Conservation (phyloP, 2,888 invertebrate species). For the Frankliniella fusca region DNA sequence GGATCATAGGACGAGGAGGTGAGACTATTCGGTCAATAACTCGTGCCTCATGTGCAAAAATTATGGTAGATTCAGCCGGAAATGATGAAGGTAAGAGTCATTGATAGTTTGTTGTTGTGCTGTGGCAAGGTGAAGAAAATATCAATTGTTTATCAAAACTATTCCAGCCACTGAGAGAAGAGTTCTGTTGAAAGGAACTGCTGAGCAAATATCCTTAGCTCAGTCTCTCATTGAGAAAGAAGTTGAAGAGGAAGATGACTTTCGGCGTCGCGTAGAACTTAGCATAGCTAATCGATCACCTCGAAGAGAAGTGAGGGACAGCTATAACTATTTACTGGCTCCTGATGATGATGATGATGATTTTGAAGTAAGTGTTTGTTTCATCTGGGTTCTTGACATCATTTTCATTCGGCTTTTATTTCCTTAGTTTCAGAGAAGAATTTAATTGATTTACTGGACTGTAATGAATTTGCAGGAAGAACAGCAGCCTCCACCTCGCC, state of each 20-base stretch:
- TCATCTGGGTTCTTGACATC: background rate
- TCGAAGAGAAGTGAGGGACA: slow-evolving; percentile 44
- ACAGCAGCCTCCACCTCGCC: background rate
- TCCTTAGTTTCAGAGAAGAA: background rate
- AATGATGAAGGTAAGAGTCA: slow-evolving; percentile 39
- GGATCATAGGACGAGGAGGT: slow-evolving; percentile 72
- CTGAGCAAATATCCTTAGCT: slow-evolving; percentile 69
- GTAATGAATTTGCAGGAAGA: background rate
- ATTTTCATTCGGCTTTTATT: background rate
- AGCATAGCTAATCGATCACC: slow-evolving; percentile 53
- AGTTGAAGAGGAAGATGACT: slow-evolving; percentile 55
- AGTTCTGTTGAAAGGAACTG: slow-evolving; percentile 59
- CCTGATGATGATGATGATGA: slow-evolving; percentile 35
- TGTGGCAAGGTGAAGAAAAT: background rate
- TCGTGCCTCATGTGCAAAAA: slow-evolving; percentile 66
- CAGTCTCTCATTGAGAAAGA: slow-evolving; percentile 66
- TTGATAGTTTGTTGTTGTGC: background rate
- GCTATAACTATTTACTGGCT: slow-evolving; percentile 38
- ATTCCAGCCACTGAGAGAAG: slow-evolving; percentile 41
- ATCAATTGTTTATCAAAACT: background rate
- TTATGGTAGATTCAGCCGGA: slow-evolving; percentile 51
- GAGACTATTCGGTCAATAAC: slow-evolving; percentile 68
- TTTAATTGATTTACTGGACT: background rate
- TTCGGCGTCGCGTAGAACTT: slow-evolving; percentile 48
- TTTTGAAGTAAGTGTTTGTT: slow-evolving; percentile 13